phyloP scores from a whole-genome alignment of 1,140 invertebrate species.

The Eueides isabella region DNA sequence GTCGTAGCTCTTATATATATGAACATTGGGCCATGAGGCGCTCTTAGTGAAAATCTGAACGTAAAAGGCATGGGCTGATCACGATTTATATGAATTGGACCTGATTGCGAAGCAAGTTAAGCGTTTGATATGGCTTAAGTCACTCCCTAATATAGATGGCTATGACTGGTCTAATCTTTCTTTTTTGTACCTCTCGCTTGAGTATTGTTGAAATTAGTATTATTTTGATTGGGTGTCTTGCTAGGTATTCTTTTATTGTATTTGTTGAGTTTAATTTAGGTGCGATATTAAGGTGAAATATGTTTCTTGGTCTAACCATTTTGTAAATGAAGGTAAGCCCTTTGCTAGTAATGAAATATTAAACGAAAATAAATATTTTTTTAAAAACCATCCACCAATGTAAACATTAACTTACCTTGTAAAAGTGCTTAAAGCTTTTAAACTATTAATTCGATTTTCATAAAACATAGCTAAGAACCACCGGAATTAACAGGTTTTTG shows the following conservation, averaged over 20 bases:
- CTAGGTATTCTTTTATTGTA: background rate
- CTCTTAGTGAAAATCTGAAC: slow-evolving; percentile 26
- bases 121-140: slow-evolving; percentile 51
- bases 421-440: too few species aligned
- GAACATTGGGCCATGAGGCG: background rate
- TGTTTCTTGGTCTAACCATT: too few species aligned
- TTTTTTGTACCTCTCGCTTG: background rate
- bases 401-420: too few species aligned
- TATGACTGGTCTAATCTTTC: background rate
- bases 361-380: too few species aligned
- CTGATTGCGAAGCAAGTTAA: slow-evolving; percentile 51
- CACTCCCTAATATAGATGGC: slow-evolving; percentile 42
- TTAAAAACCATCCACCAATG: too few species aligned
- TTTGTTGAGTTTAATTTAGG: too few species aligned
- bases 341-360: too few species aligned
- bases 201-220: background rate
- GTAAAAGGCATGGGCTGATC: slow-evolving; percentile 46
- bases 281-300: too few species aligned
- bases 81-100: slow-evolving; percentile 51
- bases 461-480: too few species aligned
- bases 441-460: too few species aligned
- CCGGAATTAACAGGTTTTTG: too few species aligned
- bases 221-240: background rate
- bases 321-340: too few species aligned
- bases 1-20: slow-evolving; percentile 14